Base-by-base conservation (phyloP, 2,797 vertebrate genomes). In the Schizopygopsis malacanthus region DNA sequence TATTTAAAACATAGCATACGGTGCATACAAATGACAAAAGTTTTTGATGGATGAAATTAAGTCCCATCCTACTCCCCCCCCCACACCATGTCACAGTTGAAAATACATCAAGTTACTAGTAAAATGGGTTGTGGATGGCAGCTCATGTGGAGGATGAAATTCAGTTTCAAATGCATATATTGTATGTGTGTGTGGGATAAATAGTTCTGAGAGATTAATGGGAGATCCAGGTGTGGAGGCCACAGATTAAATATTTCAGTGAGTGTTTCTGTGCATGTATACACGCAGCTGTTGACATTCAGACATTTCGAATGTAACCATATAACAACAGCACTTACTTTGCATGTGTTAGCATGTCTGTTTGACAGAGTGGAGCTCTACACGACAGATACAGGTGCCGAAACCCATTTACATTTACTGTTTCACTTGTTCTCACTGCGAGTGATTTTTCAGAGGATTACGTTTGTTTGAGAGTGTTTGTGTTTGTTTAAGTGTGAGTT, bases 401-500 rank as follows among this genome's bases (percentile, higher is more conserved):
- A 65, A 81, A 63, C 69, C 77, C 72, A 20, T 54, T 86, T 87
- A 83, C 73, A 41, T 82, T 80, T 80, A 33, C 70, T 41, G 84
- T 63, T 73, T 79, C 67, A 20, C 77, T 80, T 73, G 67, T 56
- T 85, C 70, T 85, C 54, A 59, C 3, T 9, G 54, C 15, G 4
- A 83, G 25, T 37, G 39, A 43, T 76, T 76, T 67, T 39, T 47
- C 39, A 11, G 37, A 25, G 15, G 56, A 65, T 59, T 73, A 65
- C 1, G 0, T 59, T 37, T 63, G 10, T 65, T 70, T 22, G n/a
- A 33, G 83, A 54, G 65, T 63, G 43, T 47, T 54, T 73, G 52
- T 86, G 87, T 86, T 80, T 88, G 63, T 90, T 33, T 73, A 25
- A 41, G 72, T 85, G 76, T 39, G 6, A 39, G 59, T 89, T 65